Percentiles rank a stretch among this genome's conserved stretches.
Conservation (phyloP, 2,888 invertebrate genomes). For the Quadroppia sp. region DNA sequence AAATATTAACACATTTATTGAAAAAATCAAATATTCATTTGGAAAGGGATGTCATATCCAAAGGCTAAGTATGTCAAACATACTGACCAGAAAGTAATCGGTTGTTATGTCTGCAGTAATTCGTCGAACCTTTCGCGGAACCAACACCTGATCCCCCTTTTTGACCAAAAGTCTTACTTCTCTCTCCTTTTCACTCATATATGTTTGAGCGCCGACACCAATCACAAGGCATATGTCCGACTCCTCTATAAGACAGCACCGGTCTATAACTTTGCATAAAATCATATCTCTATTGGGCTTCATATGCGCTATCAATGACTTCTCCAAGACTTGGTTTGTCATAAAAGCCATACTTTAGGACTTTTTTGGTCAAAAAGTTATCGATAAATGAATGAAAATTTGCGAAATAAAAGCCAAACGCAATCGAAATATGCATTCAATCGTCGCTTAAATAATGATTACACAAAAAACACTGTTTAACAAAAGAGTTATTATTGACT, state of each 20-base stretch:
- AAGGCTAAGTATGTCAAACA: constrained; percentile 5
- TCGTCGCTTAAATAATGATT: neutral
- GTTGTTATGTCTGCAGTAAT: constrained; percentile 26
- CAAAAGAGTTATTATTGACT: neutral
- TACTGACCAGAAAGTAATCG: constrained; percentile 32
- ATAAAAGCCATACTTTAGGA: constrained; percentile 5
- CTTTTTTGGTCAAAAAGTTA: neutral
- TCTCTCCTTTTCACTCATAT: constrained; percentile 29
- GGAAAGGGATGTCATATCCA: neutral
- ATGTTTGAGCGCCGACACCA: constrained; percentile 7
- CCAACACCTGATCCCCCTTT: constrained; percentile 13
- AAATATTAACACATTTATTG: neutral
- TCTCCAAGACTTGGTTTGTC: constrained; percentile 8
- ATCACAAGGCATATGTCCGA: constrained; percentile 25
- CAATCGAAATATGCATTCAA: neutral
- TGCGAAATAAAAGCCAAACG: neutral
- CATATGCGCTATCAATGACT: constrained; percentile 18
- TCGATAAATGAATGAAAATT: neutral
- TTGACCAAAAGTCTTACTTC: neutral
- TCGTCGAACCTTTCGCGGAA: constrained; percentile 7
- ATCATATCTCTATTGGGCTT: constrained; percentile 29
- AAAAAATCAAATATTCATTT: neutral
- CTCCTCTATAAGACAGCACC: constrained; percentile 12
- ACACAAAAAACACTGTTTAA: constrained; percentile 14
- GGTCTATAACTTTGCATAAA: constrained; percentile 27